A percentile compares a stretch with the other conserved stretches of the same genome.
Conservation (phyloP, 2,888 invertebrate species). For the Acanthoscelides obtectus region DNA sequence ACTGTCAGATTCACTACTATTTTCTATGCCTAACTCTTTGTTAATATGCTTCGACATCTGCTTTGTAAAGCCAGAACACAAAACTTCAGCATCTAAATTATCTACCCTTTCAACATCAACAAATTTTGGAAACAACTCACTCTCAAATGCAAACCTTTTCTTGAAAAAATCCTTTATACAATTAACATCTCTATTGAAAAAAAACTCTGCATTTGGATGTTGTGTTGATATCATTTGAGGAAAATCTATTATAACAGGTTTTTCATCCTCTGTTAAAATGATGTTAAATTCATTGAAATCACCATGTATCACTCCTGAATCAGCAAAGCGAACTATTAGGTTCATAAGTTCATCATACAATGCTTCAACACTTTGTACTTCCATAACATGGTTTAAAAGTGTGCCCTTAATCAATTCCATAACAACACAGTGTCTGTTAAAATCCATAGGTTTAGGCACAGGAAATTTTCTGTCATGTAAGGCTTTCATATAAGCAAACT, state of each 20-base stretch:
- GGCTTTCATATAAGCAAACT: conserved; percentile 97
- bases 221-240: conserved; percentile 98
- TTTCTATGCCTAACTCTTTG: conserved; percentile 52
- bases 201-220: conserved; percentile 87
- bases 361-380: conserved; percentile 64
- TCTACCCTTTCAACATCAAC: conserved; percentile 72
- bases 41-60: conserved; percentile 71
- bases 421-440: conserved; percentile 91
- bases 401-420: conserved; percentile 89
- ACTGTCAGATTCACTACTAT: conserved; percentile 30
- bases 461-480: conserved; percentile 86
- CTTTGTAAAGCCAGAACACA: conserved; percentile 85
- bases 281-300: conserved; percentile 99
- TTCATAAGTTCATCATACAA: conserved; percentile 94
- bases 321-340: conserved; percentile 82
- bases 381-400: conserved; percentile 65
- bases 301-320: conserved; percentile 95
- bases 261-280: conserved; percentile 75
- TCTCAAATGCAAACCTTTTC: conserved; percentile 71
- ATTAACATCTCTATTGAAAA: conserved; percentile 92
- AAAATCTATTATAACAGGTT: conserved; percentile 91
- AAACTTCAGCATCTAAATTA: conserved; percentile 81
- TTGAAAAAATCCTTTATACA: conserved; percentile 90
- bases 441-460: conserved; percentile 91
- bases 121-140: conserved; percentile 74